These are phyloP conservation scores for Vipera latastei DNA, from an alignment of 2,797 vertebrate genomes.

Conservation along the genomic window DNA sequence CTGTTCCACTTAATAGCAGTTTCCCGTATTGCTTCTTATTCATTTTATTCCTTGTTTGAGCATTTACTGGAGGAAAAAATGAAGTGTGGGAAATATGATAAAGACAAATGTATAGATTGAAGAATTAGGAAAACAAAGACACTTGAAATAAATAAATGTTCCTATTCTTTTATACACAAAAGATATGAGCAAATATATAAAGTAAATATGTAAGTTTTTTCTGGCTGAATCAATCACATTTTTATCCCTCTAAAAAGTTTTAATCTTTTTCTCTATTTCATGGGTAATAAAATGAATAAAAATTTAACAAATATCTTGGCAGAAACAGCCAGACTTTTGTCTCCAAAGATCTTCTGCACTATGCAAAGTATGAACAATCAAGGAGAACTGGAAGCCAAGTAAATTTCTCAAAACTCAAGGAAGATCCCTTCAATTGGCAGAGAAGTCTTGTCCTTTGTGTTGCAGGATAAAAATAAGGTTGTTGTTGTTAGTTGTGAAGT, in stretches of 20 bases:
- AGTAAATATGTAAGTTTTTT: slow-evolving; percentile 64
- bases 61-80: slow-evolving; percentile 48
- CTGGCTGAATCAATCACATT: slow-evolving; percentile 51
- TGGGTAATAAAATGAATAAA: slow-evolving; percentile 30
- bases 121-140: slow-evolving; percentile 18
- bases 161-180: slow-evolving; percentile 51
- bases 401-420: background rate
- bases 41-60: slow-evolving; percentile 33
- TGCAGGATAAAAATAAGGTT: background rate
- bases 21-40: slow-evolving; percentile 18
- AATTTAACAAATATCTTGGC: background rate
- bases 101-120: slow-evolving; percentile 63
- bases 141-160: slow-evolving; percentile 48
- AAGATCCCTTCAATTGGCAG: background rate
- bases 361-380: background rate
- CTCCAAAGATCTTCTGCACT: background rate
- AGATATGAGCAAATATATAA: slow-evolving; percentile 60
- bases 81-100: slow-evolving; percentile 47
- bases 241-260: slow-evolving; percentile 54
- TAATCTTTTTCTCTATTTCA: slow-evolving; percentile 10
- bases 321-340: background rate
- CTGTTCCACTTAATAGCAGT: slow-evolving; percentile 22
- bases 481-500: too few species aligned
- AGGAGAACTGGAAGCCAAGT: background rate
- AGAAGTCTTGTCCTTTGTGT: background rate